phyloP scores from a whole-genome alignment of 2,888 invertebrate genomes.

The Parascotia fuliginaria region DNA sequence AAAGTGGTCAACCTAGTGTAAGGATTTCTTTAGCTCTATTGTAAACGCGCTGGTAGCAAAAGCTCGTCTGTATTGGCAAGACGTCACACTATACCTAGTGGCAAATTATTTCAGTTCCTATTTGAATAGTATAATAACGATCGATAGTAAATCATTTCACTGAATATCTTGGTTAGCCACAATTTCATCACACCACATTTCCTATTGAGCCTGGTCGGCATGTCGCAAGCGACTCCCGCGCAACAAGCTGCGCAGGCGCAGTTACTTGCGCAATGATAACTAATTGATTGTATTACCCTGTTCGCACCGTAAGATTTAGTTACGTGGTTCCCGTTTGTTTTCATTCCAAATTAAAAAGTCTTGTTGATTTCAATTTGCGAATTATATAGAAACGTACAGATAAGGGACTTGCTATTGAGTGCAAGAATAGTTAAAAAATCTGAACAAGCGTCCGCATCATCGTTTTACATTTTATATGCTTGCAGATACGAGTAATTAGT shows the following conservation, averaged over 20 bases:
- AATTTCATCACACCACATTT: conserved; percentile 25
- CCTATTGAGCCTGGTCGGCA: conserved; percentile 26
- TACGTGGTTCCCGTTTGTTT: conserved; percentile 22
- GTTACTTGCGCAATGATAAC: conserved; percentile 37
- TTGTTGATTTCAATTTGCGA: neutral
- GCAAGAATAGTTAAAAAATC: too few species aligned
- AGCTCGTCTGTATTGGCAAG: too few species aligned
- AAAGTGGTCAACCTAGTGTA: too few species aligned
- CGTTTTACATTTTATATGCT: too few species aligned
- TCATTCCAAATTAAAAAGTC: conserved; percentile 17
- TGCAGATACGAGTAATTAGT: too few species aligned
- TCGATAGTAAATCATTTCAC: neutral
- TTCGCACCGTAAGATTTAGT: conserved; percentile 22
- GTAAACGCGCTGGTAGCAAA: too few species aligned
- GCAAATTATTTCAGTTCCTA: too few species aligned
- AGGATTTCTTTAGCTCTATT: too few species aligned
- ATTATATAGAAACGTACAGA: neutral
- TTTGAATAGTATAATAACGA: too few species aligned
- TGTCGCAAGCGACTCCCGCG: conserved; percentile 35
- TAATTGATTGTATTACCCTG: conserved; percentile 22
- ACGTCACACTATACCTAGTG: too few species aligned
- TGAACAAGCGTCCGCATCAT: too few species aligned
- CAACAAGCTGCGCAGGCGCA: conserved; percentile 21
- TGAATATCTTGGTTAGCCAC: neutral
- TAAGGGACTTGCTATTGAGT: too few species aligned